Percentiles rank a stretch among this genome's conserved stretches.
Conservation (phyloP, 2,888 invertebrate genomes). For the Philonicus albiceps region DNA sequence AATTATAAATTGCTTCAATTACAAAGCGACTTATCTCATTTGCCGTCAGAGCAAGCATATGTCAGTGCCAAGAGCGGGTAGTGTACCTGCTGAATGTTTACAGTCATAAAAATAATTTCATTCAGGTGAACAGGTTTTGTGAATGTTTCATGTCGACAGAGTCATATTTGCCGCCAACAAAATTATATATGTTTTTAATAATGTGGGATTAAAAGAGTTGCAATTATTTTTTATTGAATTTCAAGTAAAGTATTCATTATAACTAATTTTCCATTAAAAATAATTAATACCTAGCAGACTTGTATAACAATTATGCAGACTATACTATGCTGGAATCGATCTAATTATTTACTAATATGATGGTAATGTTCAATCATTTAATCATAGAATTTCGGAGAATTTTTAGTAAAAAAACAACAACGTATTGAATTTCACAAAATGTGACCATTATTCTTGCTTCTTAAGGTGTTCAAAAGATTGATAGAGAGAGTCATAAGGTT, state of each 20-base stretch:
- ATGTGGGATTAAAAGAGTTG: neutral
- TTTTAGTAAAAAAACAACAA: too few species aligned
- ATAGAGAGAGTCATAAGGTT: neutral
- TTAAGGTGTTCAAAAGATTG: too few species aligned
- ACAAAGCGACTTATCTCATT: slow-evolving; percentile 19
- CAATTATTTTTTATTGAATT: neutral
- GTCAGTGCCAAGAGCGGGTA: neutral
- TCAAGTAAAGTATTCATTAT: neutral
- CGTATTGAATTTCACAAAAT: too few species aligned
- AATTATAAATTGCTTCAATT: slow-evolving; percentile 29
- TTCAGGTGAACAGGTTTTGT: slow-evolving; percentile 1
- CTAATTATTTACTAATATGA: too few species aligned
- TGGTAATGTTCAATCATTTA: too few species aligned
- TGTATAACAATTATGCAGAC: too few species aligned
- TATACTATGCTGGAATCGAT: too few species aligned
- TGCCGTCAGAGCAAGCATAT: neutral
- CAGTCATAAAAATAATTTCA: slow-evolving; percentile 12
- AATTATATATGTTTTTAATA: neutral
- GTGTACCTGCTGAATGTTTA: neutral
- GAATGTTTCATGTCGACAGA: neutral
- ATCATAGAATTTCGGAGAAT: too few species aligned
- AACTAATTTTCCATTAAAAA: neutral
- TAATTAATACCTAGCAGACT: too few species aligned
- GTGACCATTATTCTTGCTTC: too few species aligned
- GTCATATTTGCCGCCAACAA: neutral